These are phyloP conservation scores for Astropecten irregularis DNA, from an alignment of 53 echinoderm and acorn worm species.

Conservation along the genomic window DNA sequence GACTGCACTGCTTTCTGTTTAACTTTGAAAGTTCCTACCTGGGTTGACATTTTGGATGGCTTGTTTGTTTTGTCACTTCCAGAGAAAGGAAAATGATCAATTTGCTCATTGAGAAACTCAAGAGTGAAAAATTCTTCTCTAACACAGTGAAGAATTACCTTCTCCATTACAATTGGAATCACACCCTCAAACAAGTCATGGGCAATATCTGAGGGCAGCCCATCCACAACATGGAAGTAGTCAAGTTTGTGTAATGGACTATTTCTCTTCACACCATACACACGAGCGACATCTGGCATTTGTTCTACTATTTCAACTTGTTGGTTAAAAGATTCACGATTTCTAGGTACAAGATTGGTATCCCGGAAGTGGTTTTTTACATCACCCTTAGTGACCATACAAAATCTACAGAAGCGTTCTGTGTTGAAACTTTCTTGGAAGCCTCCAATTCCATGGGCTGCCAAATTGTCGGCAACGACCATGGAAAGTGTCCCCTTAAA, in stretches of 20 bases:
- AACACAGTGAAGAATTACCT: constrained; percentile 35
- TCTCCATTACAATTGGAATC: constrained; percentile 21
- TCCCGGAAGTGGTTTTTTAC: no score
- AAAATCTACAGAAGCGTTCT: constrained; percentile 46
- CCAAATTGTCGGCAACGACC: no score
- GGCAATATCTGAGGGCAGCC: no score
- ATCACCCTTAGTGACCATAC: neutral
- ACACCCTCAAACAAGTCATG: no score
- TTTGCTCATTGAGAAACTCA: constrained; percentile 20
- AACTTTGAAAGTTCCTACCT: neutral
- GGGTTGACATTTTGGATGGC: neutral
- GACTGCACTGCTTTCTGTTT: constrained; percentile 41
- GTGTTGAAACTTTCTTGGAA: constrained; percentile 53
- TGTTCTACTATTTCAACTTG: no score
- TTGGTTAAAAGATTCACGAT: no score
- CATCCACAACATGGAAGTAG: no score
- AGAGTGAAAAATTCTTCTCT: constrained; percentile 40
- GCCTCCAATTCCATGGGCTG: constrained; percentile 60
- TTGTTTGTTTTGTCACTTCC: constrained; percentile 12
- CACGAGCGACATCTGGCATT: no score
- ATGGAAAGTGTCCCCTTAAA: constrained; percentile 59
- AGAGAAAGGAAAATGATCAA: constrained; percentile 24
- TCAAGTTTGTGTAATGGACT: no score
- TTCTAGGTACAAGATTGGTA: constrained; percentile 45
- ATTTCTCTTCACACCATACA: no score